phyloP scores from a whole-genome alignment of 2,113 vertebrate genomes.

The Melanerpes formicivorus region DNA sequence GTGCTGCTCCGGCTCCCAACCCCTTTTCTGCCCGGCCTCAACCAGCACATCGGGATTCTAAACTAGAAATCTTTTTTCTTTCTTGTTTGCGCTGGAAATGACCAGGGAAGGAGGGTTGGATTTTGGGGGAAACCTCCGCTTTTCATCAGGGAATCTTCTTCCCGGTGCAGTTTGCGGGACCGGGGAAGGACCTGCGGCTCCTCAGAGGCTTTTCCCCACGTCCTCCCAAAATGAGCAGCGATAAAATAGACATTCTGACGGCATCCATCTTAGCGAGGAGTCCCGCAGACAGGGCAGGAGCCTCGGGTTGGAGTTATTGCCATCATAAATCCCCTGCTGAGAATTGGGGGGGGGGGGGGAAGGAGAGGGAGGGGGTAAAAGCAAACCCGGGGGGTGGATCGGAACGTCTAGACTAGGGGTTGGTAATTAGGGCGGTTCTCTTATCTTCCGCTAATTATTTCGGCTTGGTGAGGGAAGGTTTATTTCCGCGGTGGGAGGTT shows the following conservation, averaged over 20 bases:
- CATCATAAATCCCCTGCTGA: background rate
- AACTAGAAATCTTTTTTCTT: fast-evolving
- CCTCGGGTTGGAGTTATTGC: background rate
- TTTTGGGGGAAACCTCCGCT: background rate
- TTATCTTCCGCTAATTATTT: background rate
- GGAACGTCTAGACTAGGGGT: too few relatives aligned
- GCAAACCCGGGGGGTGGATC: background rate
- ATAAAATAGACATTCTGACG: background rate
- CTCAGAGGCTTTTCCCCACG: background rate
- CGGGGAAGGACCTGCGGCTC: background rate
- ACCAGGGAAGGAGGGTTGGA: background rate
- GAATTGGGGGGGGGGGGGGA: background rate
- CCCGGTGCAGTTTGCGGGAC: background rate
- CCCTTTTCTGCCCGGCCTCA: too few relatives aligned
- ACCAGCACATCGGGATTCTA: fast-evolving
- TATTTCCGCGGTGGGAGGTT: background rate
- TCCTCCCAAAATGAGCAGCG: too few relatives aligned
- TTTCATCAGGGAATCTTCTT: background rate
- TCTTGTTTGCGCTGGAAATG: fast-evolving
- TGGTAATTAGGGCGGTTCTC: background rate
- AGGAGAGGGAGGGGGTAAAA: background rate
- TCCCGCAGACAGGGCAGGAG: too few relatives aligned
- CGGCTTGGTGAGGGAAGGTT: background rate
- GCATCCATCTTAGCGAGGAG: background rate
- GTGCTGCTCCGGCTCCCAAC: background rate